These are phyloP conservation scores for Dendrolimus kikuchii DNA, from an alignment of 1,140 invertebrate genomes.

Conservation along the genomic window DNA sequence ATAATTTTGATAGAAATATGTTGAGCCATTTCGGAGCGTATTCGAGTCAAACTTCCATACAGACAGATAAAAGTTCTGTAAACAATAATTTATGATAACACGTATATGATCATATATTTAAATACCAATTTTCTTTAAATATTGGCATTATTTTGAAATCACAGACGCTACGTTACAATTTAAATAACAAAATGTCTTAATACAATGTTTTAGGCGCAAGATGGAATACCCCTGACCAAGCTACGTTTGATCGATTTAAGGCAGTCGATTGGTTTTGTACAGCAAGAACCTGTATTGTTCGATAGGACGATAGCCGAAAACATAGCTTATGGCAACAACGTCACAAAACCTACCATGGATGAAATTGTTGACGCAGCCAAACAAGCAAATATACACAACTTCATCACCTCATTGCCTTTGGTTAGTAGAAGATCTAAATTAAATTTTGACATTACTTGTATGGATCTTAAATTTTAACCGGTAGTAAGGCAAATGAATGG, in stretches of 20 bases:
- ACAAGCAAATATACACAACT: constrained; percentile 83
- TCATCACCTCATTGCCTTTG: constrained; percentile 77
- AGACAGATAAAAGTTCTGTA: too few species aligned
- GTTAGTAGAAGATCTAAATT: too few species aligned
- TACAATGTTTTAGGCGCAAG: constrained; percentile 37
- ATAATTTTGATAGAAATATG: too few species aligned
- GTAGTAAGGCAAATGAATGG: background rate
- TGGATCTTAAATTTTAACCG: background rate
- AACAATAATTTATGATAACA: too few species aligned
- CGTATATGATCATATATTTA: too few species aligned
- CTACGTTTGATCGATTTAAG: constrained; percentile 69
- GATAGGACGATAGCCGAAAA: constrained; percentile 80
- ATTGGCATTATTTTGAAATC: too few species aligned
- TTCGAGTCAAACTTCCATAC: too few species aligned
- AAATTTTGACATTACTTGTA: too few species aligned
- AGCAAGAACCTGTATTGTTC: constrained; percentile 80
- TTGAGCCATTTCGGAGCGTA: too few species aligned
- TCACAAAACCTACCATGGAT: constrained; percentile 56
- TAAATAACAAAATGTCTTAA: background rate
- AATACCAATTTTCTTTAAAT: too few species aligned
- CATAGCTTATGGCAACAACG: constrained; percentile 81
- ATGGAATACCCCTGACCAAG: constrained; percentile 62
- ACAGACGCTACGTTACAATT: background rate
- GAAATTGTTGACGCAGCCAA: constrained; percentile 77
- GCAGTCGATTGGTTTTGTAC: constrained; percentile 80